Evolutionary conservation across 2,113 vertebrate species (phyloP).

Genomic region (Petrocephalus zakoni): DNA sequence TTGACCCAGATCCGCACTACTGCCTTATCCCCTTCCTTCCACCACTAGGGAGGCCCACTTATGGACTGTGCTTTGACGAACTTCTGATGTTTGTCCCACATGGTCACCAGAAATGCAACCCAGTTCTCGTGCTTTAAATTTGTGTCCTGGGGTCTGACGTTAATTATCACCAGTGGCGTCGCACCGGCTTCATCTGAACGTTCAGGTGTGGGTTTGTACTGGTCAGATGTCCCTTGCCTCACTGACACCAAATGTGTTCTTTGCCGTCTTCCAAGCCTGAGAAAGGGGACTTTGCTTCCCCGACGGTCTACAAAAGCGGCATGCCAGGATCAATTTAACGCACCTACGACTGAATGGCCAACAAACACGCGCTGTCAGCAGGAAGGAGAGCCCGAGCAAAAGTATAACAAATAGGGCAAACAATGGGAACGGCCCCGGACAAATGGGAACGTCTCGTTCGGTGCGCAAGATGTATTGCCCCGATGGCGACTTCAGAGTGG

Average conservation of each 20-base stretch:
- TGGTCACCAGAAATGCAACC: not conserved
- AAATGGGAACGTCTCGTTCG: not conserved
- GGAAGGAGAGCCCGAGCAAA: not conserved
- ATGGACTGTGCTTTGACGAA: not conserved
- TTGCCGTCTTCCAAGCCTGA: not conserved
- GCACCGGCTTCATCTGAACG: not conserved
- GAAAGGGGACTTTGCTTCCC: not conserved
- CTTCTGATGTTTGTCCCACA: not conserved
- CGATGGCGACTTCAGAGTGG: not conserved
- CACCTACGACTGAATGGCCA: not conserved
- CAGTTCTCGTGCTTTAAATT: not conserved
- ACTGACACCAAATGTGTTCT: not conserved
- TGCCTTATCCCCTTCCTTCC: not conserved
- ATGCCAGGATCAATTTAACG: not conserved
- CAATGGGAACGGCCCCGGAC: not conserved
- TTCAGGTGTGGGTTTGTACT: not conserved
- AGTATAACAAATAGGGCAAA: not conserved
- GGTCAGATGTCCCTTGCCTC: not conserved
- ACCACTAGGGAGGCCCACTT: not conserved
- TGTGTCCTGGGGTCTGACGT: not conserved
- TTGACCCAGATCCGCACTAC: not conserved
- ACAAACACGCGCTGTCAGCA: conserved; percentile 1
- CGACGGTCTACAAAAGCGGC: not conserved
- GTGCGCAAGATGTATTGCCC: not conserved
- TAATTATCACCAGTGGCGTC: not conserved